A percentile compares a stretch with the other conserved stretches of the same genome.
These are phyloP conservation scores for Carassius gibelio DNA, from an alignment of 2,113 vertebrate species.

Conservation along the genomic window DNA sequence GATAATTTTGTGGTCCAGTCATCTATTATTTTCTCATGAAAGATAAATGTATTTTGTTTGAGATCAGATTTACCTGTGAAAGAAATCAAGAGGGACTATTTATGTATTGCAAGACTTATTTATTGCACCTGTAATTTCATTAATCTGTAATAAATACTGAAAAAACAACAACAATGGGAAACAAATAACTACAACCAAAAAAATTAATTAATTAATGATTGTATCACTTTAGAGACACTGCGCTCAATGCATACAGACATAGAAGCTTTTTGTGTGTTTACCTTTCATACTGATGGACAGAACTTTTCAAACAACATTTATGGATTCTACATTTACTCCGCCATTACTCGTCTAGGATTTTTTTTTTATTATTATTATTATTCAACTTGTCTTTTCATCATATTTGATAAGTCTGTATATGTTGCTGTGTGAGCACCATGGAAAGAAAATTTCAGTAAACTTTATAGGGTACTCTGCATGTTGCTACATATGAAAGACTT, in stretches of 20 bases:
- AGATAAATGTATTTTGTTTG: constrained; percentile 8
- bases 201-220: neutral
- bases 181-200: neutral
- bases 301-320: neutral
- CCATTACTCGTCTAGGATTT: no score
- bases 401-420: constrained; percentile 29
- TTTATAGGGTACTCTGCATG: constrained; percentile 55
- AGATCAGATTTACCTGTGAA: constrained; percentile 44
- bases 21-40: constrained; percentile 38
- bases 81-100: constrained; percentile 46
- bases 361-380: neutral
- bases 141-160: neutral
- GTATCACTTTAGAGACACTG: neutral
- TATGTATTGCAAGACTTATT: constrained; percentile 52
- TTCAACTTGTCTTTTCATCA: constrained; percentile 12
- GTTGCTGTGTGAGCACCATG: constrained; percentile 37
- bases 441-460: constrained; percentile 34
- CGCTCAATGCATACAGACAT: neutral
- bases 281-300: neutral
- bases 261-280: neutral
- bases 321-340: neutral
- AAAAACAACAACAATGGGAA: constrained; percentile 3
- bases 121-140: constrained; percentile 48
- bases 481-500: constrained; percentile 39
- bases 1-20: constrained; percentile 42